Evolutionary conservation across 53 echinoderm and acorn worm species (phyloP).

Genomic region (Patiria pectinifera): DNA sequence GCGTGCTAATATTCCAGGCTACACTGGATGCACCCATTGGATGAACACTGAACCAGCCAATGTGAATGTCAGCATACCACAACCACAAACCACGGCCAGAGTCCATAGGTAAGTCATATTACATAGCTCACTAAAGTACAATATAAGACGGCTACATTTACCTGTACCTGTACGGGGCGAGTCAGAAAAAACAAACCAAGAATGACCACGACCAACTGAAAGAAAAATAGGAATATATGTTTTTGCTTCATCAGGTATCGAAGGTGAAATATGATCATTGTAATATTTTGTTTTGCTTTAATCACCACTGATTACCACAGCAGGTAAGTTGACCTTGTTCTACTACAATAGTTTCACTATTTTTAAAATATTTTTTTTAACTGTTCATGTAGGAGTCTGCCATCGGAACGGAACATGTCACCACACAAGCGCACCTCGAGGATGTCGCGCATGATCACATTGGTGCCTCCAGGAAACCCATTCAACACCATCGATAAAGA

Average conservation of each 20-base stretch:
- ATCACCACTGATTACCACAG: too few relatives aligned
- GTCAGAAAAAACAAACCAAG: too few relatives aligned
- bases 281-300: too few relatives aligned
- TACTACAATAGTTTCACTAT: too few relatives aligned
- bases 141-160: too few relatives aligned
- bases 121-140: not conserved
- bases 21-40: conserved; percentile 94
- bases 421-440: conserved; percentile 79
- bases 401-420: conserved; percentile 70
- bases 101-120: conserved; percentile 79
- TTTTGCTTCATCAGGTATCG: too few relatives aligned
- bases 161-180: too few relatives aligned
- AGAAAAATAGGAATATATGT: too few relatives aligned
- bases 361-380: not conserved
- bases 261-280: too few relatives aligned
- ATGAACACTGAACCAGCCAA: conserved; percentile 78
- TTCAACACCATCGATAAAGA: conserved; percentile 87
- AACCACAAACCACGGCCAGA: conserved; percentile 92
- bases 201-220: too few relatives aligned
- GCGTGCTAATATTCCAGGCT: conserved; percentile 92
- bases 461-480: conserved; percentile 94
- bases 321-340: too few relatives aligned
- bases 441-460: conserved; percentile 96
- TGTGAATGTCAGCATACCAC: conserved; percentile 79
- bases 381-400: conserved; percentile 39